Evolutionary conservation across 2,797 vertebrate genomes (phyloP).

Genomic region (Lacerta bilineata): DNA sequence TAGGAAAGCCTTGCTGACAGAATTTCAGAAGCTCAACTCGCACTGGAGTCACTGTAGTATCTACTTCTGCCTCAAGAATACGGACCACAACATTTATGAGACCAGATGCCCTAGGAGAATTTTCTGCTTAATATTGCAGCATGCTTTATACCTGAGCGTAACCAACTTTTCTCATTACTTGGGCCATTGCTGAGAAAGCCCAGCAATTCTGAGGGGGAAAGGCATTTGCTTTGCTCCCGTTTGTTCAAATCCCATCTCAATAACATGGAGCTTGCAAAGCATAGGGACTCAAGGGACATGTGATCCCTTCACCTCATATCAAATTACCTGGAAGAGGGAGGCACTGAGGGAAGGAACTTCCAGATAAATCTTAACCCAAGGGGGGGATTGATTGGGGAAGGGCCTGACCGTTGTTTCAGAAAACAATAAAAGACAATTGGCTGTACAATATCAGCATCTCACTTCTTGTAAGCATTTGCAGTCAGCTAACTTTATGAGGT

Average conservation of each 20-base stretch:
- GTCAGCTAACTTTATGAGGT: slow-evolving; percentile 21
- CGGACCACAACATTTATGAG: not conserved
- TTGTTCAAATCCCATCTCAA: slow-evolving; percentile 51
- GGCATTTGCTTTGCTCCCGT: slow-evolving; percentile 29
- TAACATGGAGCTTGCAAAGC: not conserved
- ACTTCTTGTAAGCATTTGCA: slow-evolving; percentile 38
- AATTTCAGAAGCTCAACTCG: not conserved
- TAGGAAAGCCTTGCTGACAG: not conserved
- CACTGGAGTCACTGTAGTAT: not conserved
- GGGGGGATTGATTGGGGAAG: slow-evolving; percentile 30
- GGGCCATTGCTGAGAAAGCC: not conserved
- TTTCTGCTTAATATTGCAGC: not conserved
- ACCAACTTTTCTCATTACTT: slow-evolving; percentile 27
- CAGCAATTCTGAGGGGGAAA: slow-evolving; percentile 19
- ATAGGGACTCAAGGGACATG: not conserved
- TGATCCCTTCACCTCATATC: slow-evolving; percentile 1
- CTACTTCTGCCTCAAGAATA: not conserved
- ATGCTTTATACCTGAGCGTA: not conserved
- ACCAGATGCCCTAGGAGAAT: not conserved
- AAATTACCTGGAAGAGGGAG: slow-evolving; percentile 14
- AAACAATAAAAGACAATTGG: slow-evolving; percentile 41
- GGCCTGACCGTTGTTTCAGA: slow-evolving; percentile 31
- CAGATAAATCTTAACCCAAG: slow-evolving; percentile 1
- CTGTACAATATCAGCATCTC: slow-evolving; percentile 17
- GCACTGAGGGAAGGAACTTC: slow-evolving; percentile 28